phyloP scores from a whole-genome alignment of 2,888 invertebrate species.

The Laothoe populi region DNA sequence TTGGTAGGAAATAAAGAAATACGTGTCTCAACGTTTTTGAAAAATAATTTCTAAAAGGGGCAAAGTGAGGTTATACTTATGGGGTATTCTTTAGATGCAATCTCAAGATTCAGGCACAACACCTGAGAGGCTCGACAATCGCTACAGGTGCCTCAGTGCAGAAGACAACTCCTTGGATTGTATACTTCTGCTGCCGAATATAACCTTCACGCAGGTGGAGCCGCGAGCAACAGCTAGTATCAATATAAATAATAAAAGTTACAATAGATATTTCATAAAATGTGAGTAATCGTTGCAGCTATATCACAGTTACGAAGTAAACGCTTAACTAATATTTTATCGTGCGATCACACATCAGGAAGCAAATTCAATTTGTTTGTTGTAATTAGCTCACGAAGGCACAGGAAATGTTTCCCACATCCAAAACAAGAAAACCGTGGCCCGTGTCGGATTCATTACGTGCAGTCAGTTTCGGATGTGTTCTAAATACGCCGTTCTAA shows the following conservation, averaged over 20 bases:
- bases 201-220: no score
- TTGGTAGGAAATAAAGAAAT: no score
- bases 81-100: no score
- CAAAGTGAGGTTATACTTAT: no score
- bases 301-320: background rate
- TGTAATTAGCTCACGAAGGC: background rate
- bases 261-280: background rate
- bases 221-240: no score
- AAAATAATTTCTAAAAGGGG: no score
- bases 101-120: no score
- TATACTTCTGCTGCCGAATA: no score
- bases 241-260: background rate
- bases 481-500: slow-evolving; percentile 54
- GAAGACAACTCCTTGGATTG: no score
- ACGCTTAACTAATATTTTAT: background rate
- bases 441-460: slow-evolving; percentile 35
- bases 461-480: slow-evolving; percentile 41
- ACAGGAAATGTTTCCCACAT: slow-evolving; percentile 22
- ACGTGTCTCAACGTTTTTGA: no score
- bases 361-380: background rate
- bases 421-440: slow-evolving; percentile 18
- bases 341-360: background rate
- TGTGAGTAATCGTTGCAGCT: background rate
- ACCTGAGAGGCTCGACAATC: no score
- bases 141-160: no score